Percentiles rank a stretch among this genome's conserved stretches.
These are phyloP conservation scores for Brachionus rubens DNA, from an alignment of 1,140 invertebrate genomes.

Conservation along the genomic window DNA sequence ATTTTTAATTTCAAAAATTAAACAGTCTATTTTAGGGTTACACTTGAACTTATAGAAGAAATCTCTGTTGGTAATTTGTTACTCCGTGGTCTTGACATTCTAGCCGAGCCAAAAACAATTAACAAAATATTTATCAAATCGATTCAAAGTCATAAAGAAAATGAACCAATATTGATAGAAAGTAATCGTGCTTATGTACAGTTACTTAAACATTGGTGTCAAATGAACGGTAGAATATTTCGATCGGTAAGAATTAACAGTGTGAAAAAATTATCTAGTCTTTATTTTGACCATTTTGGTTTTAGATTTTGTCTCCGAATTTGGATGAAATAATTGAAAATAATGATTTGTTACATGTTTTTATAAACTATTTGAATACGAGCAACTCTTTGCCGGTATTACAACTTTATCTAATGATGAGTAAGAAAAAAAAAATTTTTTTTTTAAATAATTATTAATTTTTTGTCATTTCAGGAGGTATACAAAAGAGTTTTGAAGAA, in stretches of 20 bases:
- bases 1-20: not conserved
- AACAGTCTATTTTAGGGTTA: not conserved
- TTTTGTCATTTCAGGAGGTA: not conserved
- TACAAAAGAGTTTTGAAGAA: not conserved
- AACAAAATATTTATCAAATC: not conserved
- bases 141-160: not conserved
- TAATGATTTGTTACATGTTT: slow-evolving; percentile 22
- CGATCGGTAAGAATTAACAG: slow-evolving; percentile 6
- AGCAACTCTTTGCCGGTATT: not conserved
- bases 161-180: not conserved
- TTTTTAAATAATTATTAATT: not conserved
- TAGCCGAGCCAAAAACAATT: slow-evolving; percentile 17
- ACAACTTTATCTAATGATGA: slow-evolving; percentile 37
- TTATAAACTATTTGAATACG: slow-evolving; percentile 24
- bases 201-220: slow-evolving; percentile 42
- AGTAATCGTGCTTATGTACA: not conserved
- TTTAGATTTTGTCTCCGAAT: slow-evolving; percentile 1
- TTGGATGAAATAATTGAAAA: slow-evolving; percentile 37
- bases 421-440: not conserved
- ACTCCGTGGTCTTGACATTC: slow-evolving; percentile 4
- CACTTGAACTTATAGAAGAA: slow-evolving; percentile 27
- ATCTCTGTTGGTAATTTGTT: slow-evolving; percentile 15
- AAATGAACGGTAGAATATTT: slow-evolving; percentile 39
- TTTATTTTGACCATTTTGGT: no score
- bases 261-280: not conserved